phyloP scores from a whole-genome alignment of 2,113 vertebrate species.

The Rhabdomys dilectus region DNA sequence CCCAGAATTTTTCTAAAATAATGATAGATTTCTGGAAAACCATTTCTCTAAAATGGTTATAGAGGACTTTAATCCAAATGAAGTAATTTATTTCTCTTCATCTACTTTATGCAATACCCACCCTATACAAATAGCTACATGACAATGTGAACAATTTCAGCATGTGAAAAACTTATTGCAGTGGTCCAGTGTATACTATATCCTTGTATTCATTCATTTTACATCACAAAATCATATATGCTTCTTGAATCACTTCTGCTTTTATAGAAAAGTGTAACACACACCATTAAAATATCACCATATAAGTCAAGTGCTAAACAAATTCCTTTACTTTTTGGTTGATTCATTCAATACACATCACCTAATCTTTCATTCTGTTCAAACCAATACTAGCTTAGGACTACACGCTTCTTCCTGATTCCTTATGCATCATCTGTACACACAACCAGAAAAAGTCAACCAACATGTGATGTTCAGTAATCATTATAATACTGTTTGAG shows the following conservation, averaged over 20 bases:
- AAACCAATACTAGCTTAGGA: neutral
- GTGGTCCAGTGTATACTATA: neutral
- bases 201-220: neutral
- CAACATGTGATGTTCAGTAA: neutral
- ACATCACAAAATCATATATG: neutral
- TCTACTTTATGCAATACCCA: neutral
- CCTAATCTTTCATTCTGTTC: neutral
- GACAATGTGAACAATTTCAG: slow-evolving; percentile 29
- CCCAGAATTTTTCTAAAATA: neutral
- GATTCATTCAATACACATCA: neutral
- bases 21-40: slow-evolving; percentile 8
- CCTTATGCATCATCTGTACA: neutral
- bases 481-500: neutral
- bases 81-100: slow-evolving; percentile 57
- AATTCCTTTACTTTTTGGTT: neutral
- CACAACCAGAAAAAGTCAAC: neutral
- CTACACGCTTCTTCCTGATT: neutral
- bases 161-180: slow-evolving; percentile 14
- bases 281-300: neutral
- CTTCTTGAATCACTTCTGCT: neutral
- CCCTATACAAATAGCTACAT: slow-evolving; percentile 23
- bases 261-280: slow-evolving; percentile 38
- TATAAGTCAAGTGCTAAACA: slow-evolving; percentile 29
- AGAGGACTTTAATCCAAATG: neutral
- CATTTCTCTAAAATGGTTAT: neutral